Evolutionary conservation across 2,888 invertebrate species (phyloP).

Genomic region (Chloromyia formosa): DNA sequence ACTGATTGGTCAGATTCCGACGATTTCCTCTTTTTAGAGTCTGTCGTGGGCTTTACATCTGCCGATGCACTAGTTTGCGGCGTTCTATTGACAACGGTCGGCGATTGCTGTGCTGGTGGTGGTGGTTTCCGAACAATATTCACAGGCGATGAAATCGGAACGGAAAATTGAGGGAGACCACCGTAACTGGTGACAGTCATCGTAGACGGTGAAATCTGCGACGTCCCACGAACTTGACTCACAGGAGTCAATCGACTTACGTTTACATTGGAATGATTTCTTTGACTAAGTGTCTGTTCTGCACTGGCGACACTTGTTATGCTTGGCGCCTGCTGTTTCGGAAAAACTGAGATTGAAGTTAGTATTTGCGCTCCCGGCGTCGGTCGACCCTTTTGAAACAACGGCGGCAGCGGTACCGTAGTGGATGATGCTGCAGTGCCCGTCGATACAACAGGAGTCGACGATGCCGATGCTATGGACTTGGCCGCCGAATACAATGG

Average conservation of each 20-base stretch:
- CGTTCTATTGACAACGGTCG: not conserved
- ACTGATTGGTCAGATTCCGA: conserved; percentile 32
- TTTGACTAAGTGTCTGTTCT: conserved; percentile 32
- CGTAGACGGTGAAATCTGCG: not conserved
- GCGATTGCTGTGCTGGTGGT: not conserved
- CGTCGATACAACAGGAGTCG: conserved; percentile 32
- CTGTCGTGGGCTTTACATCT: not conserved
- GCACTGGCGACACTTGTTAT: not conserved
- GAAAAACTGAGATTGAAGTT: conserved; percentile 54
- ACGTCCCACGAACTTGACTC: conserved; percentile 3
- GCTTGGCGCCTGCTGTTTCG: conserved; percentile 9
- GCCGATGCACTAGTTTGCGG: conserved; percentile 9
- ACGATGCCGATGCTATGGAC: conserved; percentile 26
- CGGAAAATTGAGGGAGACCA: not conserved
- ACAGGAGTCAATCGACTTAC: conserved; percentile 17
- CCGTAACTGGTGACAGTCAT: conserved; percentile 4
- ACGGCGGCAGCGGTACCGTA: conserved; percentile 50
- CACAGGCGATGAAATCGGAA: not conserved
- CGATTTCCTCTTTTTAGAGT: conserved; percentile 20
- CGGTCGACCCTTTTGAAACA: conserved; percentile 52
- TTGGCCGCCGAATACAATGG: conserved; percentile 46
- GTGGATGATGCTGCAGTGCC: conserved; percentile 36
- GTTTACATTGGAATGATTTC: conserved; percentile 60
- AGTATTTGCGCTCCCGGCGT: conserved; percentile 56
- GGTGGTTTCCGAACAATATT: conserved; percentile 6